Evolutionary conservation across 2,113 vertebrate species (phyloP), one percentile per base, ranked within the genome.

Genomic region (Tricholaema leucomelas): DNA sequence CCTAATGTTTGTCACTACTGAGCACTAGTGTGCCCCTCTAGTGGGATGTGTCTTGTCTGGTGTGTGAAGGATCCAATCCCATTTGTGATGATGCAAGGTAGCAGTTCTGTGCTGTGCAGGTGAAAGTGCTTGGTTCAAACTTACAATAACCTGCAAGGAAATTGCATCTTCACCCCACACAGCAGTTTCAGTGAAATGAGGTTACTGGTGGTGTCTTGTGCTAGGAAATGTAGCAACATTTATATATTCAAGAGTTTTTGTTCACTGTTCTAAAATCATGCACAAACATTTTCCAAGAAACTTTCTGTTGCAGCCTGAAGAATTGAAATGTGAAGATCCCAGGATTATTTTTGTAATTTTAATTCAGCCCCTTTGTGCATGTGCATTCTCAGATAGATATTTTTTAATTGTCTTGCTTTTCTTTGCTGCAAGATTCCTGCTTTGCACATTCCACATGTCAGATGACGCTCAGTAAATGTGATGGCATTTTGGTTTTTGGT

Each of bases 341-440:
- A 42, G 40, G 6, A 46, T 61, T 67, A 6, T 10, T 66, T 91
- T 31, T 33, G 11, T 76, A 8, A 33, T 73, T 77, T 87, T 91
- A 73, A 95, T 96, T 96, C 92, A 95, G 94, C 52, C 87, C 91
- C 91, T 95, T 96, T 96, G 95, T 95, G 93, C 93, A 63, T 89
- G 71, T 93, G n/a, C 66, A 27, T 95, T 94, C 46, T 85, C 71
- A 50, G 75, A 25, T 11, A 35, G 75, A 25, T 11, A 35, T 69
- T 81, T 89, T 86, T 78, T 50, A 38, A 30, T 48, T 56, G 48
- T 78, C 66, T 77, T 83, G 54, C 40, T 87, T 96, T 95, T 36
- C 40, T 85, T 82, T 92, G 72, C 85, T 81, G 58, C 54, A 44
- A 75, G 40, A 28, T 91, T 74, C n/a, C 71, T 85, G 87, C 92